A percentile compares a stretch with the other conserved stretches of the same genome.
Evolutionary conservation across 2,888 invertebrate species (phyloP).

Genomic region (Epinotia bilunana): DNA sequence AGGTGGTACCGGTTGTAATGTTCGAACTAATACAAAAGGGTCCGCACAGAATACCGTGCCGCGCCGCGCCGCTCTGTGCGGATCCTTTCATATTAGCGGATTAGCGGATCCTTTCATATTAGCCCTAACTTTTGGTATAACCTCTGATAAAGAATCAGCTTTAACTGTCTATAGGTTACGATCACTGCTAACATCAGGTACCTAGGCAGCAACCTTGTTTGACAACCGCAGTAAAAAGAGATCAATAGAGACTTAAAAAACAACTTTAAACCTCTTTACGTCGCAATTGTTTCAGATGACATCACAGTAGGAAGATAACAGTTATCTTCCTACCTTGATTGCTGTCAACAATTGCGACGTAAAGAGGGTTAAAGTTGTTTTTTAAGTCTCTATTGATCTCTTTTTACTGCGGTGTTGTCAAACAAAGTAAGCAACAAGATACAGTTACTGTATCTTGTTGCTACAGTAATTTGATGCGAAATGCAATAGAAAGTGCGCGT

Average conservation of each 20-base stretch:
- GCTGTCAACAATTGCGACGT: slow-evolving; percentile 2
- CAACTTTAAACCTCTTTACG: neutral
- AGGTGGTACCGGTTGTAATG: too few relatives aligned
- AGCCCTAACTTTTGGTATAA: too few relatives aligned
- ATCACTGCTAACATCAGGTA: too few relatives aligned
- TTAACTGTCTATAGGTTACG: too few relatives aligned
- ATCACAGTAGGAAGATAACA: slow-evolving; percentile 32
- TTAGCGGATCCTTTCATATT: too few relatives aligned
- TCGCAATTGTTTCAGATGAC: slow-evolving; percentile 10
- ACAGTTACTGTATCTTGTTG: slow-evolving; percentile 31
- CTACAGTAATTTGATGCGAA: slow-evolving; percentile 34
- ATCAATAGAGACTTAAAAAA: neutral
- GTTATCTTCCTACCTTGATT: slow-evolving; percentile 31
- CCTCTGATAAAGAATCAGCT: too few relatives aligned
- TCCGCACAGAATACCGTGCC: too few relatives aligned
- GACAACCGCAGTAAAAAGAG: neutral
- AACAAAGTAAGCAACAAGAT: too few relatives aligned
- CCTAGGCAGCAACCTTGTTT: neutral
- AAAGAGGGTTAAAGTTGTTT: neutral
- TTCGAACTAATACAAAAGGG: too few relatives aligned
- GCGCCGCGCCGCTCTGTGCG: too few relatives aligned
- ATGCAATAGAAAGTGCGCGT: slow-evolving; percentile 39
- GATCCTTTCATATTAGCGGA: too few relatives aligned
- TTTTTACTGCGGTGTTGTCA: neutral
- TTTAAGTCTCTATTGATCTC: neutral